Evolutionary conservation across 1,140 invertebrate genomes (phyloP).

Genomic region (Paramacrobiotus metropolitanus): DNA sequence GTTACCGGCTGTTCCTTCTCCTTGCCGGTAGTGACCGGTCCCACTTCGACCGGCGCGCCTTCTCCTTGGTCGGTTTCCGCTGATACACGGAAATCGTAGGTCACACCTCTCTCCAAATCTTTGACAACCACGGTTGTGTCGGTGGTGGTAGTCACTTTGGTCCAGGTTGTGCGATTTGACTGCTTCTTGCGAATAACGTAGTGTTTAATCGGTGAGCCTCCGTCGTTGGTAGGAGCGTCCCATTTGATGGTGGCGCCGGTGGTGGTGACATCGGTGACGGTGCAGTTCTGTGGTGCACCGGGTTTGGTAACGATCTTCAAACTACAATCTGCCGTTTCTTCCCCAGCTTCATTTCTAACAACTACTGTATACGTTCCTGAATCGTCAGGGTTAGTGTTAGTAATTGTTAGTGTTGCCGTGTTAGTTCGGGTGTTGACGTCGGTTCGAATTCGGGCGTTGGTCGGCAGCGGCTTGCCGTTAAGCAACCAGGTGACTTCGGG

Average conservation of each 20-base stretch:
- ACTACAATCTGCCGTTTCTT: not conserved
- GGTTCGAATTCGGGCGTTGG: conserved; percentile 7
- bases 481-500: conserved; percentile 64
- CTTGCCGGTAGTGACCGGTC: not conserved
- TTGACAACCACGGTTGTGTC: conserved; percentile 41
- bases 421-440: not conserved
- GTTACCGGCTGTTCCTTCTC: not conserved
- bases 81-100: conserved; percentile 58
- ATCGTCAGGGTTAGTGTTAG: conserved; percentile 29
- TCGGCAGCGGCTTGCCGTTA: conserved; percentile 18
- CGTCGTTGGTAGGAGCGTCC: conserved; percentile 54
- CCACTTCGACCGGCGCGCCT: conserved; percentile 23
- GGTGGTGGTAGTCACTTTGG: not conserved
- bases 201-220: conserved; percentile 63
- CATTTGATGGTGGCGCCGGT: conserved; percentile 53
- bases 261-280: not conserved
- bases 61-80: conserved; percentile 44
- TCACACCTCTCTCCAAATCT: conserved; percentile 37
- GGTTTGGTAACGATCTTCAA: conserved; percentile 9
- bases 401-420: conserved; percentile 24
- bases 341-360: conserved; percentile 23
- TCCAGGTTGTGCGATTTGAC: conserved; percentile 24
- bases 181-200: conserved; percentile 89
- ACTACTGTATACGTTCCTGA: conserved; percentile 31
- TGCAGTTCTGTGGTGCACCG: not conserved